Percentiles rank a stretch among this genome's conserved stretches.
These are phyloP conservation scores for Drosophila tsacasi DNA, from an alignment of 1,140 invertebrate genomes.

Conservation along the genomic window DNA sequence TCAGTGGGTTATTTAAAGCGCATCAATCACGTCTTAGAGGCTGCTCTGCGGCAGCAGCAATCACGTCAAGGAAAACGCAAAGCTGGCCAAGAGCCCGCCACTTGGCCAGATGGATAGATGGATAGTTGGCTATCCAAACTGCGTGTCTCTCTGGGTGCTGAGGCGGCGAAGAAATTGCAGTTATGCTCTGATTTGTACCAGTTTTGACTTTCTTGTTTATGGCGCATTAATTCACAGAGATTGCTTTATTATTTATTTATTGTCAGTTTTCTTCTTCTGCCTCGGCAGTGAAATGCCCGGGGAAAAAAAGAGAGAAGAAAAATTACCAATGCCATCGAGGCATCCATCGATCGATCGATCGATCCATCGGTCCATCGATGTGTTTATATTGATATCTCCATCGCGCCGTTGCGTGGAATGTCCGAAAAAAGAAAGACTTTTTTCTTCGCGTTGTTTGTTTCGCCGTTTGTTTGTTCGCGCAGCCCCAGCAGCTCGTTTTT, in stretches of 20 bases:
- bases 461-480: constrained; percentile 45
- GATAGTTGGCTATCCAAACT: constrained; percentile 25
- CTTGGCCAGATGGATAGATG: constrained; percentile 27
- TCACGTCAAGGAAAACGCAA: constrained; percentile 66
- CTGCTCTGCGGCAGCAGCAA: constrained; percentile 44
- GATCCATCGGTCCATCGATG: constrained; percentile 18
- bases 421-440: constrained; percentile 44
- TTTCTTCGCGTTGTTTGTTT: constrained; percentile 16
- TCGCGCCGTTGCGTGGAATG: constrained; percentile 38
- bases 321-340: constrained; percentile 53
- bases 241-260: constrained; percentile 83
- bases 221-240: constrained; percentile 79
- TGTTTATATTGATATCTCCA: constrained; percentile 53
- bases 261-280: constrained; percentile 64
- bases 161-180: constrained; percentile 79
- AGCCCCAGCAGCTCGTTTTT: constrained; percentile 30
- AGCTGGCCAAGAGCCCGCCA: constrained; percentile 38
- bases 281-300: constrained; percentile 10
- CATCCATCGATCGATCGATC: constrained; percentile 26
- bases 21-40: constrained; percentile 66
- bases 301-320: constrained; percentile 53
- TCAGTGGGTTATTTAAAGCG: constrained; percentile 72
- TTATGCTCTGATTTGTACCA: constrained; percentile 85
- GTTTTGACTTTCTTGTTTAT: constrained; percentile 85
- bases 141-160: constrained; percentile 67